Base-by-base conservation (phyloP, 1,140 invertebrate species). In the Drusus annulatus region DNA sequence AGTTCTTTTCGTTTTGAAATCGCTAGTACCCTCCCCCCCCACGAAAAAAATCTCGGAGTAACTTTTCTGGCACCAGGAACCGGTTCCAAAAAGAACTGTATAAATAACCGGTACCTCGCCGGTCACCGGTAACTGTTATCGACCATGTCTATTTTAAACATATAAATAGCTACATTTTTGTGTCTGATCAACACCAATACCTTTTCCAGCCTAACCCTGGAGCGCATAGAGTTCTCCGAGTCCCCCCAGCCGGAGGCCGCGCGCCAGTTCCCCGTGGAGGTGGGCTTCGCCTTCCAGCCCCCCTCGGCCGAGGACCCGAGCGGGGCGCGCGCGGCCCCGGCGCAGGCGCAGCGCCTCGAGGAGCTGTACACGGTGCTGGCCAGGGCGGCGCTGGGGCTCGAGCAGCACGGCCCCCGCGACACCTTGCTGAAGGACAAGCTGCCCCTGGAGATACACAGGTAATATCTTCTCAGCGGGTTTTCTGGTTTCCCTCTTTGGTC, bases 391-490 rank as follows among this genome's bases (percentile, higher is more conserved):
- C 76, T 73, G 1, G 80, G 80, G 16, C 75, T 83, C 16, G 82
- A 83, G 54, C 56, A 68, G 13, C 52, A 76, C 45, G 80, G 82
- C 6, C 77, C 77, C 8, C 54, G 75, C n/a, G 80, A 81, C 45
- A 81, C 79, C 10, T 74, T 81, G 54, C 62, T 83, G 6, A 80
- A 65, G 73, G 81, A 83, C 31, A 80, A 83, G 62, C 21, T 83
- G 10, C 82, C 82, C 19, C 56, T 81, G 17, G 73, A 78, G 25
- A 76, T 83, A 76, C 77, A 83, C 71, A 65, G 76, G 82, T 83
- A 78, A 69, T 3, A 56, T 75, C 19, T 16, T 6, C 7, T 13
- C 3, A n/a, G n/a, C n/a, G n/a, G n/a, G n/a, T n/a, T n/a, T n/a
- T n/a, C n/a, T n/a, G n/a, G n/a, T n/a, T n/a, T n/a, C n/a, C n/a